Percentiles rank a stretch among this genome's conserved stretches.
These are phyloP conservation scores for Craniophora ligustri DNA, from an alignment of 2,888 invertebrate species.

Conservation along the genomic window DNA sequence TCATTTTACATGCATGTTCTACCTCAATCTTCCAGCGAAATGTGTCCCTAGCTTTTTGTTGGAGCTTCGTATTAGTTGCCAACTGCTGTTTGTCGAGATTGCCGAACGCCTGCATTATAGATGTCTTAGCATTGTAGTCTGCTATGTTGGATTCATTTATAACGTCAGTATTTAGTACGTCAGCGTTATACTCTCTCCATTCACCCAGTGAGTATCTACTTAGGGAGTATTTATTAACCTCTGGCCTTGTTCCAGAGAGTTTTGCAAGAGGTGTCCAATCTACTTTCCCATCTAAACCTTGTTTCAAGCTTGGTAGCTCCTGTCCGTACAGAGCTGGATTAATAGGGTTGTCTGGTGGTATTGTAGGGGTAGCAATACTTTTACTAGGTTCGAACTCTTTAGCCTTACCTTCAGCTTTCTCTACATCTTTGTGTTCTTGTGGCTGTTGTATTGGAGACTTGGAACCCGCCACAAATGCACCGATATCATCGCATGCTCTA, in stretches of 20 bases:
- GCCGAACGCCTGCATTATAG: constrained; percentile 90
- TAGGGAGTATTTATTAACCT: constrained; percentile 92
- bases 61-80: constrained; percentile 90
- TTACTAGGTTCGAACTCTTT: not conserved
- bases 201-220: constrained; percentile 92
- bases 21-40: constrained; percentile 93
- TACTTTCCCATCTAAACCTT: constrained; percentile 92
- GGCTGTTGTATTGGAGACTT: constrained; percentile 60
- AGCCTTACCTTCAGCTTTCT: not conserved
- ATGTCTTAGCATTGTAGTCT: constrained; percentile 90
- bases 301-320: constrained; percentile 73
- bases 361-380: not conserved
- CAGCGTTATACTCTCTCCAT: constrained; percentile 90
- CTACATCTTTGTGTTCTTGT: constrained; percentile 50
- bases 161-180: constrained; percentile 82
- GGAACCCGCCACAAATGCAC: constrained; percentile 73
- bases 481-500: constrained; percentile 71
- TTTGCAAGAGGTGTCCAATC: constrained; percentile 92
- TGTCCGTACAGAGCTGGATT: constrained; percentile 40
- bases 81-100: constrained; percentile 91
- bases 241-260: constrained; percentile 92
- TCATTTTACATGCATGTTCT: constrained; percentile 90
- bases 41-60: constrained; percentile 90
- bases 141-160: constrained; percentile 87
- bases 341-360: not conserved